phyloP scores from a whole-genome alignment of 1,140 invertebrate species.

The Macrobrachium nipponense region DNA sequence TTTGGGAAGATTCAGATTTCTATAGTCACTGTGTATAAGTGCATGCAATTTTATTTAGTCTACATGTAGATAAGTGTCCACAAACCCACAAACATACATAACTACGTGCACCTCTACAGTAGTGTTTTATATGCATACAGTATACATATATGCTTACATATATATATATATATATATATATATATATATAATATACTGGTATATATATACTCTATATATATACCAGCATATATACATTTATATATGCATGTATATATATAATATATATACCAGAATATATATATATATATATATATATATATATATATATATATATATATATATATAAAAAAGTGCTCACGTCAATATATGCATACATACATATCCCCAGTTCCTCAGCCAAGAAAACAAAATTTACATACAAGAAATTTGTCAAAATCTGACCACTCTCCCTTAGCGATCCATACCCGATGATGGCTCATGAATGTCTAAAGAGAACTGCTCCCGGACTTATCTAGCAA shows the following conservation, averaged over 20 bases:
- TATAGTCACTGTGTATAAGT: too few species aligned
- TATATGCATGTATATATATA: neutral
- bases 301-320: neutral
- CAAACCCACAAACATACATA: neutral
- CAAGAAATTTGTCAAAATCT: too few species aligned
- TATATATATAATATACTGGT: neutral
- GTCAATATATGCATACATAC: neutral
- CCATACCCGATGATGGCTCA: too few species aligned
- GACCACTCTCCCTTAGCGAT: too few species aligned
- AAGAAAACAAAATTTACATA: too few species aligned
- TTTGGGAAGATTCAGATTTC: too few species aligned
- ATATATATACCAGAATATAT: neutral
- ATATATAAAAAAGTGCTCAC: neutral
- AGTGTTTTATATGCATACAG: neutral
- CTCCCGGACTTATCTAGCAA: too few species aligned
- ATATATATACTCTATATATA: neutral
- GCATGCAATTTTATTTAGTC: neutral
- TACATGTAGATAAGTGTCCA: neutral
- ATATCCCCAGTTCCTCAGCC: neutral
- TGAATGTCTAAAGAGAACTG: too few species aligned
- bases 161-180: neutral
- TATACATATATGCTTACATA: neutral
- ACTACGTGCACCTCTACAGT: neutral
- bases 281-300: constrained; percentile 1
- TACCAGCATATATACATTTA: neutral